Evolutionary conservation across 2,888 invertebrate species (phyloP).

Genomic region (Volucella zonaria): DNA sequence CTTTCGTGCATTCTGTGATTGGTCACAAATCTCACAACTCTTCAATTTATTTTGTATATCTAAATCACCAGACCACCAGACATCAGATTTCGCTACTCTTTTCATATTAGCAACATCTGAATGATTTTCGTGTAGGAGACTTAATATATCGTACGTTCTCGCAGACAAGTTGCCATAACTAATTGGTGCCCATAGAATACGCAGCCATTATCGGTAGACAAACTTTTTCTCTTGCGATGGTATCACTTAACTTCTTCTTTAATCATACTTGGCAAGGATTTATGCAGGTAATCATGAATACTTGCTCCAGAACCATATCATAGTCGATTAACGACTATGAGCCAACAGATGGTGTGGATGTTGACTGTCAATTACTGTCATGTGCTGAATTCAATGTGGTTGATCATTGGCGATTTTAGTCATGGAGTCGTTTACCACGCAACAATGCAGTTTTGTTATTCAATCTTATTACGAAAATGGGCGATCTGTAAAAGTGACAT

Average conservation of each 20-base stretch:
- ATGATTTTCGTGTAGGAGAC: slow-evolving; percentile 12
- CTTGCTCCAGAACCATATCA: slow-evolving; percentile 14
- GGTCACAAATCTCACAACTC: slow-evolving; percentile 22
- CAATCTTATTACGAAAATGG: no score
- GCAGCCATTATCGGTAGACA: slow-evolving; percentile 27
- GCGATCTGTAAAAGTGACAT: no score
- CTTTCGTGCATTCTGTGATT: slow-evolving; percentile 27
- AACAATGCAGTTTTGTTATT: no score
- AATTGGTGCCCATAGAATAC: slow-evolving; percentile 25
- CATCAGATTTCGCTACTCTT: slow-evolving; percentile 9
- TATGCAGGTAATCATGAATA: slow-evolving; percentile 20
- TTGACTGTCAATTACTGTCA: no score
- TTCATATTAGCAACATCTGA: slow-evolving; percentile 5
- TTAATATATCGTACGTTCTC: slow-evolving; percentile 14
- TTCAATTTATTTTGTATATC: slow-evolving; percentile 11
- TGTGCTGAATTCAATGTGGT: no score
- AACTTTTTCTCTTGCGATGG: slow-evolving; percentile 25
- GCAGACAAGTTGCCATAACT: no score
- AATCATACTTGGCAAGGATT: slow-evolving; percentile 9
- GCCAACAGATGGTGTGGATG: no score
- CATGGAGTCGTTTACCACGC: no score
- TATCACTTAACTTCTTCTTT: slow-evolving; percentile 6
- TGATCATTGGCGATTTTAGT: no score
- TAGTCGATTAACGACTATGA: no score
- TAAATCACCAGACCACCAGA: slow-evolving; percentile 25